Percentiles rank a stretch among this genome's conserved stretches.
Conservation (phyloP, 2,113 vertebrate species). For the Anolis sagrei region DNA sequence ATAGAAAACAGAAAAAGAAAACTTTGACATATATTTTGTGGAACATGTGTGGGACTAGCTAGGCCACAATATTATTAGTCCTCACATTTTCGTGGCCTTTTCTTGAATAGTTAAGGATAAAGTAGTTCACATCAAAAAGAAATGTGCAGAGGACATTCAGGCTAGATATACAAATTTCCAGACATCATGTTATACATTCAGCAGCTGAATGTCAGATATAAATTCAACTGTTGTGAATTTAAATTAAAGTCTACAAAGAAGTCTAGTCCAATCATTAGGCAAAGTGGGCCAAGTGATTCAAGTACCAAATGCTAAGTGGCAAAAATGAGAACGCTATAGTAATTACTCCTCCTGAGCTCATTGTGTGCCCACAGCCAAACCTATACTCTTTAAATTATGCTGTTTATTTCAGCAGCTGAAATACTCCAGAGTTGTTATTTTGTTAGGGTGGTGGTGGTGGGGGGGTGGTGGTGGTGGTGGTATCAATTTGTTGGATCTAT, state of each 20-base stretch:
- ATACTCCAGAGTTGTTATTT: too few species aligned
- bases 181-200: background rate
- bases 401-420: too few species aligned
- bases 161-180: background rate
- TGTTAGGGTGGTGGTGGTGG: too few species aligned
- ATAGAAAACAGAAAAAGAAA: background rate
- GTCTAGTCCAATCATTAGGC: background rate
- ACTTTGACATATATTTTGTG: conserved; percentile 7
- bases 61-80: background rate
- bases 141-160: background rate
- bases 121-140: background rate
- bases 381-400: too few species aligned
- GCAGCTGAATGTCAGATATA: background rate
- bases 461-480: too few species aligned
- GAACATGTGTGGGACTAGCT: background rate
- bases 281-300: background rate
- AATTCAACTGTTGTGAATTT: background rate
- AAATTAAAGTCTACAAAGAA: background rate
- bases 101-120: background rate
- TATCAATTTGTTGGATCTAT: too few species aligned
- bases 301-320: too few species aligned
- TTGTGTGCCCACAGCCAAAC: too few species aligned
- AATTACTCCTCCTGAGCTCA: too few species aligned
- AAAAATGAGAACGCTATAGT: too few species aligned
- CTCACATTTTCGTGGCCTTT: background rate